Percentiles rank a stretch among this genome's conserved stretches.
phyloP scores from a whole-genome alignment of 2,113 vertebrate genomes.

The Vombatus ursinus region DNA sequence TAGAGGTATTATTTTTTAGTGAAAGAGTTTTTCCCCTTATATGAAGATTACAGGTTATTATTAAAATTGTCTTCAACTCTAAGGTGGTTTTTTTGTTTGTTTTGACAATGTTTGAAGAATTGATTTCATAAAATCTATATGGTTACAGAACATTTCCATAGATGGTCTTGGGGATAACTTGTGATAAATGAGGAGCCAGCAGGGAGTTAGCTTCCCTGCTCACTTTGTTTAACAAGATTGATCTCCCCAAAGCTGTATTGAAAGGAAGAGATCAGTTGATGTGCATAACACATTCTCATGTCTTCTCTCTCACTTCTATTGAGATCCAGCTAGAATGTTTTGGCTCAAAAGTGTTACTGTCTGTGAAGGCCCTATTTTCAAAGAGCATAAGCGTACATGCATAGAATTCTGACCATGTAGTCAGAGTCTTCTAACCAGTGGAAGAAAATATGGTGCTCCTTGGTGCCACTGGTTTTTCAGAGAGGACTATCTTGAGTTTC shows the following conservation, averaged over 20 bases:
- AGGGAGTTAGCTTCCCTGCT: neutral
- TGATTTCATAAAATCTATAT: neutral
- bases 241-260: neutral
- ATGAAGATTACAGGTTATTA: neutral
- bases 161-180: neutral
- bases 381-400: neutral
- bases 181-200: neutral
- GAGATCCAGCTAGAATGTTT: neutral
- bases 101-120: neutral
- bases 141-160: neutral
- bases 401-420: neutral
- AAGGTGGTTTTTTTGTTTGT: neutral
- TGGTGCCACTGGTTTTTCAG: neutral
- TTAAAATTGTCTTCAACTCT: slow-evolving; percentile 4
- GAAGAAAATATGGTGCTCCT: neutral
- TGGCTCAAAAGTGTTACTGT: neutral
- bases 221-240: neutral
- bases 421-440: neutral
- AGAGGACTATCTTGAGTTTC: neutral
- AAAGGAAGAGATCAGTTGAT: neutral
- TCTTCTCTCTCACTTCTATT: neutral
- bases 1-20: slow-evolving; percentile 86
- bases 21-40: neutral
- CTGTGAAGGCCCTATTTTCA: neutral
- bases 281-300: neutral